Evolutionary conservation across 1,140 invertebrate species (phyloP).

Genomic region (Micrasema minimum): DNA sequence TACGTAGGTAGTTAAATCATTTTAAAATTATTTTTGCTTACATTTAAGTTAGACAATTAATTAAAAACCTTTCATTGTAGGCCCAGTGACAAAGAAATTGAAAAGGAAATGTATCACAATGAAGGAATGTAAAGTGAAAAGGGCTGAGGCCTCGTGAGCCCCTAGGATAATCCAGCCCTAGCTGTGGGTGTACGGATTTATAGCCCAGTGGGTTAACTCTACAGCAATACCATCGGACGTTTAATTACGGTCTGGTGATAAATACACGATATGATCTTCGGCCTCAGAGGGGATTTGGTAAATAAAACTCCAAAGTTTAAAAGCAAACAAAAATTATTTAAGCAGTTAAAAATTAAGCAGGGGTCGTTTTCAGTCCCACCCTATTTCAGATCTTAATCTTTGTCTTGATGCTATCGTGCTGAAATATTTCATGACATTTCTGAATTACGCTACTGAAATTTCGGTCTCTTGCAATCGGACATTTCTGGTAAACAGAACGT

Average conservation of each 20-base stretch:
- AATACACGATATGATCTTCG: conserved; percentile 30
- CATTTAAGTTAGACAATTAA: no score
- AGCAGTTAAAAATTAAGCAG: not conserved
- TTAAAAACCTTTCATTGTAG: no score
- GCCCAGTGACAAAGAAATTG: no score
- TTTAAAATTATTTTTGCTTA: no score
- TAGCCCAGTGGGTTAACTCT: conserved; percentile 3
- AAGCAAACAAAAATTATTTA: not conserved
- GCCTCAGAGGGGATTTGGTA: not conserved
- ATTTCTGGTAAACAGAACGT: not conserved
- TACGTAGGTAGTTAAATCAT: no score
- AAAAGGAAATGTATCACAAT: no score
- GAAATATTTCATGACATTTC: not conserved
- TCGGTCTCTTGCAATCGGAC: not conserved
- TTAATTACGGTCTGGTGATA: conserved; percentile 23
- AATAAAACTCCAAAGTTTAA: not conserved
- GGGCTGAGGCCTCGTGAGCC: not conserved
- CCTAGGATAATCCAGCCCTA: not conserved
- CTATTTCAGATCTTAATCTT: not conserved
- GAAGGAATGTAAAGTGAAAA: no score
- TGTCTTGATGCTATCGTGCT: not conserved
- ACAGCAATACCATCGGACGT: conserved; percentile 4
- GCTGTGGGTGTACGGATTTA: no score
- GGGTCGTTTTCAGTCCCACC: not conserved
- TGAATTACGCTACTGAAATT: not conserved